Evolutionary conservation across 2,888 invertebrate genomes (phyloP).

Genomic region (Acanthosepion pharaonis): DNA sequence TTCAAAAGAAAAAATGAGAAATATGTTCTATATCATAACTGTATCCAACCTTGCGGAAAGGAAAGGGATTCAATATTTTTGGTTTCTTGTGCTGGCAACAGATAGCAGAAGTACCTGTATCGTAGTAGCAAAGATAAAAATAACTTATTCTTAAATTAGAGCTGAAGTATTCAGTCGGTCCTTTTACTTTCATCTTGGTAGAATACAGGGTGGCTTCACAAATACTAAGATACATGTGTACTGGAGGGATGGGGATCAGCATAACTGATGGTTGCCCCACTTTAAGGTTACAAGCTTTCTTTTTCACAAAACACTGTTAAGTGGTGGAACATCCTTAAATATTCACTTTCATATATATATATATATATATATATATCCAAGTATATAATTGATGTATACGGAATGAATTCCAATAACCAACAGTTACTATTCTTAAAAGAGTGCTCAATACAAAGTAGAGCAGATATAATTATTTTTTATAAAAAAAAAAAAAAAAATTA

Average conservation of each 20-base stretch:
- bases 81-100: not conserved
- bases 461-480: too few species aligned
- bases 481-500: too few species aligned
- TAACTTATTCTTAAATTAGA: not conserved
- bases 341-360: not conserved
- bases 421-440: too few species aligned
- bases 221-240: not conserved
- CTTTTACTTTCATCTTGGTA: not conserved
- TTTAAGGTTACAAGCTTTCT: not conserved
- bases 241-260: not conserved
- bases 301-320: not conserved
- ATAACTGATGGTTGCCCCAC: not conserved
- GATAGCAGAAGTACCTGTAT: not conserved
- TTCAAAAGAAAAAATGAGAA: too few species aligned
- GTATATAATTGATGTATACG: too few species aligned
- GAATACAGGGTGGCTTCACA: not conserved
- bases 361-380: not conserved
- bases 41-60: too few species aligned
- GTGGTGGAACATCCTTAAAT: not conserved
- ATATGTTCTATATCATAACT: too few species aligned
- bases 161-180: not conserved
- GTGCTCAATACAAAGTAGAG: too few species aligned
- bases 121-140: not conserved
- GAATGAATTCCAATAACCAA: too few species aligned
- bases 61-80: too few species aligned